Percentiles rank a stretch among this genome's conserved stretches.
Conservation (phyloP, 2,888 invertebrate genomes). For the Campopleginae sp. region DNA sequence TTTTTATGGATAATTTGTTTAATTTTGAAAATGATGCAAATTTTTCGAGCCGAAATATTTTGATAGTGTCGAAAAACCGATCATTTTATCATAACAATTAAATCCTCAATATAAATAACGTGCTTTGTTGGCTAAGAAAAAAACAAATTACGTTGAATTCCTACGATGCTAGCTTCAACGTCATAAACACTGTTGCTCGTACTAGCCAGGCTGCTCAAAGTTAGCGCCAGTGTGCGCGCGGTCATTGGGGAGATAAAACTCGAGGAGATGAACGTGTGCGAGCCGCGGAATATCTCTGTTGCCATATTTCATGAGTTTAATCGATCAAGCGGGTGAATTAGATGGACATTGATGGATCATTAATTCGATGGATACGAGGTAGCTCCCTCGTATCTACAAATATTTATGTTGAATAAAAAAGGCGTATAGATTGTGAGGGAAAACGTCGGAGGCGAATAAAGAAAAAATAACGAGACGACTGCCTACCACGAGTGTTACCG, state of each 20-base stretch:
- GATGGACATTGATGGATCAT: slow-evolving; percentile 4
- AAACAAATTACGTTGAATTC: too few species aligned
- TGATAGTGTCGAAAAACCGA: too few species aligned
- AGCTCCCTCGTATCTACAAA: background rate
- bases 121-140: too few species aligned
- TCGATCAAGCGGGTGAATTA: background rate
- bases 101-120: too few species aligned
- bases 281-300: background rate
- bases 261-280: background rate
- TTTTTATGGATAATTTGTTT: too few species aligned
- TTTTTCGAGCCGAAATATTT: too few species aligned
- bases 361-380: background rate
- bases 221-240: background rate
- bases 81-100: too few species aligned
- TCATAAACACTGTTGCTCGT: too few species aligned
- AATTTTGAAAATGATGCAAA: too few species aligned
- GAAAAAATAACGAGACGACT: background rate
- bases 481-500: background rate
- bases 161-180: too few species aligned
- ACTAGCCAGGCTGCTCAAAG: too few species aligned
- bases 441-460: background rate
- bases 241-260: background rate
- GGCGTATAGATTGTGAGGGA: background rate
- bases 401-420: background rate
- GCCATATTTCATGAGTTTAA: background rate